Conservation (phyloP, 2,888 invertebrate species). For the Zootermopsis nevadensis region DNA sequence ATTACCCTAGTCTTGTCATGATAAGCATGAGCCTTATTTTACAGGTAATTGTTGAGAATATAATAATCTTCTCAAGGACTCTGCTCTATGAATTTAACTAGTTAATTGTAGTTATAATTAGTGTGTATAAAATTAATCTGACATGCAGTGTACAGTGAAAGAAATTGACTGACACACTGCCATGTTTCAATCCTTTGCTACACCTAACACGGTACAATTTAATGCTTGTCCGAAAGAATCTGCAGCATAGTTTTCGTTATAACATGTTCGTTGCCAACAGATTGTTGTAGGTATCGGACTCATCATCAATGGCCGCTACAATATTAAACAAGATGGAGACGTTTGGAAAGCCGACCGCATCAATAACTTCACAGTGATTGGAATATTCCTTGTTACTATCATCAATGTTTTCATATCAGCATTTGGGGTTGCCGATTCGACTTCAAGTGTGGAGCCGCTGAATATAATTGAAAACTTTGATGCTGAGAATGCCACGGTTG, state of each 20-base stretch:
- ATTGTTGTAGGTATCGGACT: slow-evolving; percentile 85
- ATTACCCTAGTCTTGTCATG: slow-evolving; percentile 77
- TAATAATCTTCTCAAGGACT: too few relatives aligned
- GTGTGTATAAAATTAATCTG: too few relatives aligned
- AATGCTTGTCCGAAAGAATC: too few relatives aligned
- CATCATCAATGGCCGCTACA: slow-evolving; percentile 84
- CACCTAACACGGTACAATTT: too few relatives aligned
- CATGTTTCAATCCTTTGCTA: too few relatives aligned
- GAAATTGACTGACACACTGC: too few relatives aligned
- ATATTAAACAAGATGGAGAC: slow-evolving; percentile 80
- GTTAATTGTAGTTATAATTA: too few relatives aligned
- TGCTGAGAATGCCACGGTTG: background rate
- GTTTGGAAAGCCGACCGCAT: slow-evolving; percentile 82
- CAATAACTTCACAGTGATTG: slow-evolving; percentile 86
- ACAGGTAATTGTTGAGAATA: slow-evolving; percentile 70
- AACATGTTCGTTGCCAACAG: slow-evolving; percentile 62
- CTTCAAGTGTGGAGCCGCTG: background rate
- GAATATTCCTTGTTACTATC: slow-evolving; percentile 86
- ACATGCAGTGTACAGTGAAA: too few relatives aligned
- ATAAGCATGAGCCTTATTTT: slow-evolving; percentile 81
- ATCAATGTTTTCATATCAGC: slow-evolving; percentile 91
- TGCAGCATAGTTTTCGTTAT: too few relatives aligned
- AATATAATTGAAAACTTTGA: background rate
- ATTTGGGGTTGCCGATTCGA: slow-evolving; percentile 76
- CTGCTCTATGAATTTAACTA: too few relatives aligned